Evolutionary conservation across 2,888 invertebrate genomes (phyloP).

Genomic region (Lithodes maja): DNA sequence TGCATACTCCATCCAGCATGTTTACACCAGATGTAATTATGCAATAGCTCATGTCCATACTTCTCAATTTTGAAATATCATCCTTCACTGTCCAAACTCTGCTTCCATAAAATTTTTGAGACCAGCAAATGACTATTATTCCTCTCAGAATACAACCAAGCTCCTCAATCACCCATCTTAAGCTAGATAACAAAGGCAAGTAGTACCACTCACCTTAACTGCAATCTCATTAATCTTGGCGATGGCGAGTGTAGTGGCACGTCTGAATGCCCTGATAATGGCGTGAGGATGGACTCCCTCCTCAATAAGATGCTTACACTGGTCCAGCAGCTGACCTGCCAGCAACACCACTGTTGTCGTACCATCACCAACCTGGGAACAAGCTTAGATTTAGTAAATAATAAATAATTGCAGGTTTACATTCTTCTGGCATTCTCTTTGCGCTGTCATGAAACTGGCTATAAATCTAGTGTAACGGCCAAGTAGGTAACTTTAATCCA

Average conservation of each 20-base stretch:
- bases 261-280: conserved; percentile 91
- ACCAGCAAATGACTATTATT: too few species aligned
- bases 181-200: not conserved
- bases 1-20: too few species aligned
- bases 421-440: not conserved
- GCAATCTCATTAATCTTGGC: conserved; percentile 89
- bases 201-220: conserved; percentile 77
- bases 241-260: conserved; percentile 86
- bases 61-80: too few species aligned
- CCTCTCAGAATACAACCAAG: too few species aligned
- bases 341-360: conserved; percentile 97
- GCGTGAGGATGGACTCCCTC: conserved; percentile 97
- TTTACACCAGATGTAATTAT: too few species aligned
- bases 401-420: not conserved
- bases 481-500: too few species aligned
- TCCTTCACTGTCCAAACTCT: too few species aligned
- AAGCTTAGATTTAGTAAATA: not conserved
- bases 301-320: conserved; percentile 95
- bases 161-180: too few species aligned
- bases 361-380: conserved; percentile 93
- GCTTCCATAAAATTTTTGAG: too few species aligned
- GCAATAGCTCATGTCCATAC: too few species aligned
- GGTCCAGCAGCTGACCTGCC: conserved; percentile 96
- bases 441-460: too few species aligned
- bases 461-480: too few species aligned